Evolutionary conservation across 2,888 invertebrate genomes (phyloP).

Genomic region (Drosophila atripex): DNA sequence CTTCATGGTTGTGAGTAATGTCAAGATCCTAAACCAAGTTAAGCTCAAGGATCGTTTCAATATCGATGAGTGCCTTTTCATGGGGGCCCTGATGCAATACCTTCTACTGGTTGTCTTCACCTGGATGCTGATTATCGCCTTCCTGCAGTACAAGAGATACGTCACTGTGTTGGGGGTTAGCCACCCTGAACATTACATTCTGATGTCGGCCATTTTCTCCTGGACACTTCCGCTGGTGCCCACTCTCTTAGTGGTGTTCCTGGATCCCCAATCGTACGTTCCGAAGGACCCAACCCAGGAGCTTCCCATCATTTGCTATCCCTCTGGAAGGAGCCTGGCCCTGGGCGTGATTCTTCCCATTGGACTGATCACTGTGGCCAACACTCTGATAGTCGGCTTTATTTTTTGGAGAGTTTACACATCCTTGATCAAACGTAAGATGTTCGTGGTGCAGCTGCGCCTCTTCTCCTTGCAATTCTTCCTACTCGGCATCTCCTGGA

Average conservation of each 20-base stretch:
- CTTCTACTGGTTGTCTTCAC: slow-evolving; percentile 88
- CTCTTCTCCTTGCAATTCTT: slow-evolving; percentile 86
- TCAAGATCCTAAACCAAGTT: slow-evolving; percentile 60
- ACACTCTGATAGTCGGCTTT: slow-evolving; percentile 85
- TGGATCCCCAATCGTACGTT: slow-evolving; percentile 85
- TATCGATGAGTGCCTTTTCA: slow-evolving; percentile 84
- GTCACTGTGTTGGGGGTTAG: slow-evolving; percentile 87
- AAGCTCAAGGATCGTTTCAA: slow-evolving; percentile 22
- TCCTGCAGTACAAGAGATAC: slow-evolving; percentile 88
- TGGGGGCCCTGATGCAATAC: slow-evolving; percentile 88
- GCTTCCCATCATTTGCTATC: slow-evolving; percentile 85
- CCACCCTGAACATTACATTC: slow-evolving; percentile 86
- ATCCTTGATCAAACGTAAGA: slow-evolving; percentile 82
- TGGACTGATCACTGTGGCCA: slow-evolving; percentile 85
- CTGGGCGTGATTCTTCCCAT: slow-evolving; percentile 86
- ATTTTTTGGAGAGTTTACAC: slow-evolving; percentile 84
- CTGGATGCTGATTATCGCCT: slow-evolving; percentile 90
- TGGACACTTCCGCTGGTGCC: slow-evolving; percentile 87
- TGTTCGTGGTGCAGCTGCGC: slow-evolving; percentile 85
- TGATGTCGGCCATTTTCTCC: slow-evolving; percentile 87
- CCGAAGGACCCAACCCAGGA: slow-evolving; percentile 57
- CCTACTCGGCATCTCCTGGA: slow-evolving; percentile 86
- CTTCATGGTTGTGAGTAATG: slow-evolving; percentile 74
- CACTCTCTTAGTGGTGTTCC: slow-evolving; percentile 84
- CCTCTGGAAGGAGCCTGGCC: slow-evolving; percentile 85